Conservation (phyloP, 2,888 invertebrate genomes). For the Melieria picta region DNA sequence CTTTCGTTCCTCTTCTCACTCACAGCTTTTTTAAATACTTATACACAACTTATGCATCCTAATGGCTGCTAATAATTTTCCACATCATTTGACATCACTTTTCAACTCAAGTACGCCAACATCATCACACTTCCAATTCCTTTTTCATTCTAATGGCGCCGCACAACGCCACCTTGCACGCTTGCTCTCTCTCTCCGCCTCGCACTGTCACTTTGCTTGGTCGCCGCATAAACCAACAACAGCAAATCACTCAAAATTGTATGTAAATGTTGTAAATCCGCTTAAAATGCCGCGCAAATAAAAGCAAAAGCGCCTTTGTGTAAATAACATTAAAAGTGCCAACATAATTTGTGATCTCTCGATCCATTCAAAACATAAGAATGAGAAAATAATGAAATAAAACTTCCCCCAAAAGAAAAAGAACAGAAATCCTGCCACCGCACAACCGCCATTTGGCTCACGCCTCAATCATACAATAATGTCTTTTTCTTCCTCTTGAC, state of each 20-base stretch:
- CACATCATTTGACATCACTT: slow-evolving; percentile 59
- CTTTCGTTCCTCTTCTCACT: too few relatives aligned
- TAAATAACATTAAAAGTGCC: slow-evolving; percentile 62
- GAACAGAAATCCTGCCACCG: background rate
- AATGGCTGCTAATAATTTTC: slow-evolving; percentile 40
- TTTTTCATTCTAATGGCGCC: too few relatives aligned
- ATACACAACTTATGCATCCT: too few relatives aligned
- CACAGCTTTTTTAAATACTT: too few relatives aligned
- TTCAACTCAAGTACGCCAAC: slow-evolving; percentile 44
- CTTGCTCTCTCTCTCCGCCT: too few relatives aligned
- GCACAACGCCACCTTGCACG: too few relatives aligned
- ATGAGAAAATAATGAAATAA: background rate
- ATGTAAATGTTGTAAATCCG: slow-evolving; percentile 48
- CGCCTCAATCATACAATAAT: background rate
- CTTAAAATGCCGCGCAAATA: slow-evolving; percentile 57
- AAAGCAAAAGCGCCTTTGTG: slow-evolving; percentile 46
- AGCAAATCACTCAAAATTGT: slow-evolving; percentile 56
- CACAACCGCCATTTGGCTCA: slow-evolving; percentile 1
- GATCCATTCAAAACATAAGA: slow-evolving; percentile 1
- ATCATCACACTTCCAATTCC: too few relatives aligned
- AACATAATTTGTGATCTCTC: slow-evolving; percentile 57
- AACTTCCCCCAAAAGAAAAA: background rate
- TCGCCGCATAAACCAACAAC: slow-evolving; percentile 29
- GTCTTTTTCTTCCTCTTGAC: slow-evolving; percentile 3
- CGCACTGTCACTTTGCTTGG: background rate